These are phyloP conservation scores for Drosophila nigricruria DNA, from an alignment of 2,888 invertebrate species.

Conservation along the genomic window DNA sequence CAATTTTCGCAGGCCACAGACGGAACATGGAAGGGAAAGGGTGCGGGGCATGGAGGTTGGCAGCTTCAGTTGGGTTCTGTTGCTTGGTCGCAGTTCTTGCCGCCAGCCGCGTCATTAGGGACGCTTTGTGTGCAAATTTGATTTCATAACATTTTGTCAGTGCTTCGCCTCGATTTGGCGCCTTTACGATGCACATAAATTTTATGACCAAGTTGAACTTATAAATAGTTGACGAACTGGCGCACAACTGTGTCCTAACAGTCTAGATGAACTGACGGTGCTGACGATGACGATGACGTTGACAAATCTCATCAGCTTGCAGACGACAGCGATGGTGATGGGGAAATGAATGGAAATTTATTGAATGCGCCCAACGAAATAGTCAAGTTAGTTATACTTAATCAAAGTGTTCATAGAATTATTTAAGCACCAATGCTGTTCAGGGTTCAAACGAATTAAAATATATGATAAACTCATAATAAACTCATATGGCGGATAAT, in stretches of 20 bases:
- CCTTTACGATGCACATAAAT: constrained; percentile 75
- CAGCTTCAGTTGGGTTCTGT: constrained; percentile 18
- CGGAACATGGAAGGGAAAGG: not conserved
- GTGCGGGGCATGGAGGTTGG: not conserved
- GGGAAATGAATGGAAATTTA: not conserved
- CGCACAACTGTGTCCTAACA: constrained; percentile 23
- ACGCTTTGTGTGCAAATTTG: constrained; percentile 77
- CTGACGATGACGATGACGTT: constrained; percentile 60
- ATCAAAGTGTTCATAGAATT: constrained; percentile 7
- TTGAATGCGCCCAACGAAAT: constrained; percentile 17
- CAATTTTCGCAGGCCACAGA: constrained; percentile 60
- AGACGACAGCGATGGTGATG: not conserved
- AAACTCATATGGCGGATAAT: too few relatives aligned
- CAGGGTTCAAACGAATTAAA: too few relatives aligned
- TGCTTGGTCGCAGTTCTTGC: constrained; percentile 19
- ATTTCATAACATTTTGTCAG: constrained; percentile 78
- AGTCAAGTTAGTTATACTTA: constrained; percentile 9
- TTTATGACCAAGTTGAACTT: constrained; percentile 69
- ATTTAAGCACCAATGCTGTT: not conserved
- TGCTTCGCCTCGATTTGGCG: constrained; percentile 62
- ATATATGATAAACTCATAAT: not conserved
- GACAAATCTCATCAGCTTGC: constrained; percentile 19
- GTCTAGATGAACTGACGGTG: constrained; percentile 54
- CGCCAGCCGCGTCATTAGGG: constrained; percentile 65
- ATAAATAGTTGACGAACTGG: constrained; percentile 71